A percentile compares a stretch with the other conserved stretches of the same genome.
Conservation (phyloP, 2,797 vertebrate genomes). For the Oreochromis mossambicus region DNA sequence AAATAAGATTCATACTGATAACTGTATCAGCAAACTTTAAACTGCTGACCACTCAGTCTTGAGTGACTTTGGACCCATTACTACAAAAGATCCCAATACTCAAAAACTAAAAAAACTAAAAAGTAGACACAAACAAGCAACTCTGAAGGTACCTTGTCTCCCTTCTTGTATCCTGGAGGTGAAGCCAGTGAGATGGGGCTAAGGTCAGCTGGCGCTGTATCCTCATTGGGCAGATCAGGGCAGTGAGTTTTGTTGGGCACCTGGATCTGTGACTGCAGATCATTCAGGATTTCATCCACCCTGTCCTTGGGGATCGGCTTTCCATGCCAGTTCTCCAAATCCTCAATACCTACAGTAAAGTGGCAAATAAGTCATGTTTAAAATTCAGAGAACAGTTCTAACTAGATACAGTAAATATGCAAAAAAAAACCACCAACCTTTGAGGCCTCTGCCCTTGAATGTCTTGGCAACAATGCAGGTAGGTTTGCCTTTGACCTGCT, state of each 20-base stretch:
- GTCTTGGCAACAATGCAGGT: slow-evolving; percentile 89
- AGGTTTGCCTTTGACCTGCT: slow-evolving; percentile 82
- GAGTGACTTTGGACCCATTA: background rate
- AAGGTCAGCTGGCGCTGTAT: slow-evolving; percentile 66
- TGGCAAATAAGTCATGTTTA: background rate
- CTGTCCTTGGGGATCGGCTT: slow-evolving; percentile 84
- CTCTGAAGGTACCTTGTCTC: slow-evolving; percentile 76
- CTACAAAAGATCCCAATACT: background rate
- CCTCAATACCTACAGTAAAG: slow-evolving; percentile 77
- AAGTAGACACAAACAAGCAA: background rate
- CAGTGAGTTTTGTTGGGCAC: slow-evolving; percentile 68
- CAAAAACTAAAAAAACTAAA: background rate
- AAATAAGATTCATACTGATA: background rate
- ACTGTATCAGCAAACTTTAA: background rate
- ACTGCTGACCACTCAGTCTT: background rate
- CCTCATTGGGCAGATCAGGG: slow-evolving; percentile 74
- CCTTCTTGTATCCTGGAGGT: slow-evolving; percentile 77
- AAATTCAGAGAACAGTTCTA: background rate
- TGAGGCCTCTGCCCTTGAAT: slow-evolving; percentile 84
- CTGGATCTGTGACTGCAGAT: slow-evolving; percentile 79
- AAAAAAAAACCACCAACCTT: slow-evolving; percentile 65
- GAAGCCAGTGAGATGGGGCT: slow-evolving; percentile 63
- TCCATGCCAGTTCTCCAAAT: slow-evolving; percentile 85
- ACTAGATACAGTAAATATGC: background rate
- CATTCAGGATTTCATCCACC: slow-evolving; percentile 71